Evolutionary conservation across 2,797 vertebrate genomes (phyloP), one percentile per base, ranked within the genome.

Genomic region (Macroramphosus scolopax): DNA sequence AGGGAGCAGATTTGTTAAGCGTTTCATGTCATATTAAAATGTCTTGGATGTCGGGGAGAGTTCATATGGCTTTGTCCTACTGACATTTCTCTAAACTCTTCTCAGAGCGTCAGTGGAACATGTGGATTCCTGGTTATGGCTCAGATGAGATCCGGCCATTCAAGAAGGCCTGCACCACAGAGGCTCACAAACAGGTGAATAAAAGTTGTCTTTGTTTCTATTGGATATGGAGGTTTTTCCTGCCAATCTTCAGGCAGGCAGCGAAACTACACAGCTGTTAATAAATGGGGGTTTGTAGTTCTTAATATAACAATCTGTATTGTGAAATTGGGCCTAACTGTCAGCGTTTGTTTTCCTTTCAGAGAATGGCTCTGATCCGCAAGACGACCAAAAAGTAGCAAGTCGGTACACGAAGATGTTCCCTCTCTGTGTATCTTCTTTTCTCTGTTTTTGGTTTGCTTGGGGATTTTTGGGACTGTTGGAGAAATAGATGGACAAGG

Each of bases 51-150:
- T n/a, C n/a, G n/a, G n/a, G n/a, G n/a, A 30, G n/a, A 14, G 14
- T 13, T 17, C 14, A n/a, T n/a, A n/a, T n/a, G n/a, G n/a, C n/a
- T n/a, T 1, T 17, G 28, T 52, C 8, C 3, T 28, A 13, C 31
- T 59, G 8, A 51, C 14, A 12, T 33, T 30, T 12, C 38, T 17
- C 49, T 0, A 31, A 25, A 22, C 17, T 57, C 52, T 60, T 49
- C 16, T 44, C 63, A 99, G 97, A 99, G 66, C 95, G 95, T 41
- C 97, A 99, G 81, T 98, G 96, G 96, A 99, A 98, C 84, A 99
- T 99, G 97, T 98, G 97, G 96, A 98, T 99, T 66, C 97, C 97
- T n/a, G 97, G 97, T 51, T 98, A 96, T 49, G 97, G 97, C 36
- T 97, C 97, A 11, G 97, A 99, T 75, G 97, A 98, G 88, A 98